Base-by-base conservation (phyloP, 2,888 invertebrate species). In the Lasius fuliginosus region DNA sequence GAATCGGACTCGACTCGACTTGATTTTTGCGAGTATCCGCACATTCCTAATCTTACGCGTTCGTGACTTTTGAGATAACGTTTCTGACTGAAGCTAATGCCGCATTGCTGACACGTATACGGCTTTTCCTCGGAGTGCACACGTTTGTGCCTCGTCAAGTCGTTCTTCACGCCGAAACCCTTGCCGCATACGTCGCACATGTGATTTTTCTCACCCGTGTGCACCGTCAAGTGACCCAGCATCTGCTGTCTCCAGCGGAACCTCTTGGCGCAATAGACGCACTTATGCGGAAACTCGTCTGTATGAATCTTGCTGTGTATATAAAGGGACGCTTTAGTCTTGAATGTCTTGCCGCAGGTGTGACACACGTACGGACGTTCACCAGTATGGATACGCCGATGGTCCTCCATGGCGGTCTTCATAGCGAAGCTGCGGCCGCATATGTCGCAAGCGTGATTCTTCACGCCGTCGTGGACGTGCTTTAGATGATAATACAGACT, bases 401-500 rank as follows among this genome's bases (percentile, higher is more conserved):
- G 94, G 93, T 96, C 96, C 83, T 95, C 95, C 86, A 94, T 93
- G 15, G 96, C 94, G n/a, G 94, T 93, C 85, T 95, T 95, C 65
- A 95, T 95, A 0, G 95, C 95, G 90, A 96, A 96, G 67, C 93
- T 94, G 58, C 95, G 94, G 0, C 95, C 95, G 92, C 96, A 96
- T 62, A 95, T 93, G 6, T 95, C 94, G 89, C 96, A 96, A 56
- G 94, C 94, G 92, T 95, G 95, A 79, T 95, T 95, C 85, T 95
- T 95, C 36, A 94, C 92, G 12, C 94, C 94, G 0, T 92, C 93
- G 92, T 96, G 96, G 15, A 94, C 94, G 90, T 96, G 95, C 85
- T 95, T 96, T 86, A 96, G 91, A 91, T 96, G 96, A 89, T 96
- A 96, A 91, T 95, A 95, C 86, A 95, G 95, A 91, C 95, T 95